These are phyloP conservation scores for Psettodes erumei DNA, from an alignment of 2,113 vertebrate species.

Conservation along the genomic window DNA sequence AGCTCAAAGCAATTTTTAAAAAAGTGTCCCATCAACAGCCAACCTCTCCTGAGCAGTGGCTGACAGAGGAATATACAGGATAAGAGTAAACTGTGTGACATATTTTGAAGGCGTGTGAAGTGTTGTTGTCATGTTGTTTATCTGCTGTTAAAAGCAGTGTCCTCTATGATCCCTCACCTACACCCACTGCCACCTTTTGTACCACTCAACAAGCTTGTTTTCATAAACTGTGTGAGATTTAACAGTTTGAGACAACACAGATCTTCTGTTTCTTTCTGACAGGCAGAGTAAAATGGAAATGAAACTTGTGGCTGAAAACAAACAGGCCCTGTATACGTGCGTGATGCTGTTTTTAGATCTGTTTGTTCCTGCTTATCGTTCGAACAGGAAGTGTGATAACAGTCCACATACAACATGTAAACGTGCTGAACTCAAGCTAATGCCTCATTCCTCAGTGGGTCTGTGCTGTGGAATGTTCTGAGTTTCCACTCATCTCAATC, in stretches of 20 bases:
- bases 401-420: conserved; percentile 46
- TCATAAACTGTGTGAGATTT: not conserved
- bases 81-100: too few species aligned
- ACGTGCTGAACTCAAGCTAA: conserved; percentile 38
- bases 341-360: conserved; percentile 21
- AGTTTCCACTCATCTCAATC: not conserved
- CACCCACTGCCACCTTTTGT: not conserved
- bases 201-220: not conserved
- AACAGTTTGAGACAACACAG: not conserved
- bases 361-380: conserved; percentile 59
- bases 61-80: not conserved
- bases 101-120: too few species aligned
- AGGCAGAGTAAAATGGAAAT: not conserved
- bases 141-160: not conserved
- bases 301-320: conserved; percentile 16
- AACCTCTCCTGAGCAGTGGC: not conserved
- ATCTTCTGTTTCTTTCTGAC: not conserved
- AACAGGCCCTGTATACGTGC: not conserved
- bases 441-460: not conserved
- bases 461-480: not conserved
- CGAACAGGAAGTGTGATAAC: conserved; percentile 63
- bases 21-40: too few species aligned
- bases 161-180: not conserved
- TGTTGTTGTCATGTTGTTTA: too few species aligned
- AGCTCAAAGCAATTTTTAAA: too few species aligned